These are phyloP conservation scores for Eupelmus urozonus DNA, from an alignment of 2,888 invertebrate species.

Conservation along the genomic window DNA sequence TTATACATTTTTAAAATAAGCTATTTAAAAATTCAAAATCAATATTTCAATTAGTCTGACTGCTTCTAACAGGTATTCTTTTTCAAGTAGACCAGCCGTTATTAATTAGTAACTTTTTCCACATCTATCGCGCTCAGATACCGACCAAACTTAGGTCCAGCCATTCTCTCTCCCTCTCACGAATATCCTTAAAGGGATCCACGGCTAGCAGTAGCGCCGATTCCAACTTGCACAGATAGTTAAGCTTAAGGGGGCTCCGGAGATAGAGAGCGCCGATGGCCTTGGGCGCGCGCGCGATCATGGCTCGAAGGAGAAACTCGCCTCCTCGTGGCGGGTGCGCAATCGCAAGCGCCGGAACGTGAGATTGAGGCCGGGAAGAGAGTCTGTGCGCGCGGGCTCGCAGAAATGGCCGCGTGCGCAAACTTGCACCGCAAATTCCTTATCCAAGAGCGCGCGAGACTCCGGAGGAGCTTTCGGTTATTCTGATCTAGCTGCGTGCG, in stretches of 20 bases:
- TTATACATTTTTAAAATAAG: too few relatives aligned
- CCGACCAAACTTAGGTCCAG: too few relatives aligned
- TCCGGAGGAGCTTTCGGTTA: conserved; percentile 44
- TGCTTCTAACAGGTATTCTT: too few relatives aligned
- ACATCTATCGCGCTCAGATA: too few relatives aligned
- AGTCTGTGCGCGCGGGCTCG: neutral
- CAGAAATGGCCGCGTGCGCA: conserved; percentile 60
- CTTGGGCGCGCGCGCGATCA: conserved; percentile 70
- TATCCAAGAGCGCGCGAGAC: conserved; percentile 61
- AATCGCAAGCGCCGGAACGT: neutral
- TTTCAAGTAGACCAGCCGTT: too few relatives aligned
- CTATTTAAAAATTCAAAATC: too few relatives aligned
- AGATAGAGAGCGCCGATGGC: conserved; percentile 67
- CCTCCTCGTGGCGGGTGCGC: neutral
- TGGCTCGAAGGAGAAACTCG: conserved; percentile 66
- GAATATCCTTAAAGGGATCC: too few relatives aligned
- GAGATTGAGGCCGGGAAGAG: conserved; percentile 15
- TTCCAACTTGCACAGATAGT: conserved; percentile 73
- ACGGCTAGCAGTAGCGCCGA: conserved; percentile 59
- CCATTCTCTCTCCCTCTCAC: too few relatives aligned
- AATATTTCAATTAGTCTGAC: too few relatives aligned
- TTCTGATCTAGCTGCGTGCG: conserved; percentile 32
- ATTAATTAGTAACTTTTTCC: too few relatives aligned
- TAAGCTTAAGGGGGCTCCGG: conserved; percentile 69
- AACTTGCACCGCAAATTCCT: conserved; percentile 71